These are phyloP conservation scores for Neodiprion pinetum DNA, from an alignment of 1,140 invertebrate genomes.

Conservation along the genomic window DNA sequence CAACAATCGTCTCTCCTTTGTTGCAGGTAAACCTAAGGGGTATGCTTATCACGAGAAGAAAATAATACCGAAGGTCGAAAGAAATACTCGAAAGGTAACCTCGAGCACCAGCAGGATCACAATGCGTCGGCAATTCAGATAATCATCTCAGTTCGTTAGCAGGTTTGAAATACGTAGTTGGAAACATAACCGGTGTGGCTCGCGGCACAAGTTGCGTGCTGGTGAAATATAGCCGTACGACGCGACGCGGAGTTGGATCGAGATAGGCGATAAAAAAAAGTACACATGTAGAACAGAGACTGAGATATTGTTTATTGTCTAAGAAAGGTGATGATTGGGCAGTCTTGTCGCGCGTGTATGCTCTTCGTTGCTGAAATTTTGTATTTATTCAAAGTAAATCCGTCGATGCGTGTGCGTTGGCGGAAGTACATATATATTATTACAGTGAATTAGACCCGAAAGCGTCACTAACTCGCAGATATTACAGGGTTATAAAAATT, in stretches of 20 bases:
- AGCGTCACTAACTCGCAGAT: neutral
- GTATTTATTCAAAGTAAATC: neutral
- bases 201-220: neutral
- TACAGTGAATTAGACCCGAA: too few relatives aligned
- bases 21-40: neutral
- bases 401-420: neutral
- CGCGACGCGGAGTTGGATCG: neutral
- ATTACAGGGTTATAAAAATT: neutral
- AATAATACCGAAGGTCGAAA: neutral
- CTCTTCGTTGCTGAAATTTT: neutral
- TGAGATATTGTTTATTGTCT: neutral
- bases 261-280: neutral
- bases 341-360: neutral
- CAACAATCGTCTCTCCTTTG: neutral
- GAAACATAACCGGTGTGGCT: neutral
- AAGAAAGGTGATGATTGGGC: neutral
- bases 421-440: neutral
- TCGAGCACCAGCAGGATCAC: slow-evolving; percentile 21
- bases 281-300: neutral
- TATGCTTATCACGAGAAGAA: neutral
- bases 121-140: slow-evolving; percentile 43
- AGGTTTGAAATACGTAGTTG: slow-evolving; percentile 32
- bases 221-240: neutral
- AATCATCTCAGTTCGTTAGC: slow-evolving; percentile 52
- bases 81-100: neutral